A percentile compares a stretch with the other conserved stretches of the same genome.
Conservation (phyloP, 2,113 vertebrate genomes). For the Corynorhinus townsendii region DNA sequence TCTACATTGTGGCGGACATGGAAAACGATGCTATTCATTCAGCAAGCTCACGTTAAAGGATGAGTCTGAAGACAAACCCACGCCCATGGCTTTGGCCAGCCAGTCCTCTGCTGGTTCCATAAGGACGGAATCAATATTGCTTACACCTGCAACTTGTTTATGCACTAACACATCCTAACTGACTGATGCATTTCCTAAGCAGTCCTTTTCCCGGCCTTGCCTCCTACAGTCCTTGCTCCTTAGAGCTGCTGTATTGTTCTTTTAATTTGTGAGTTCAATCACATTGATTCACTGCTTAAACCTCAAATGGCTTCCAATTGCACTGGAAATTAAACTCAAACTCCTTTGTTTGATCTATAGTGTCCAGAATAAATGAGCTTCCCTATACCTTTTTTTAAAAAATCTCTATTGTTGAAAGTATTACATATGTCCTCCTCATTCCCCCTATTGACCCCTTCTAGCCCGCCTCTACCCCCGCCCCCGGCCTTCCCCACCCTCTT, state of each 20-base stretch:
- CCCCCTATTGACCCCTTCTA: too few species aligned
- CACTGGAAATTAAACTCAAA: not conserved
- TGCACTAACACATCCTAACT: not conserved
- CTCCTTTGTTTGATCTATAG: not conserved
- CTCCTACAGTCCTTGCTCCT: not conserved
- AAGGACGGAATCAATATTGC: not conserved
- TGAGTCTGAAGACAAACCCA: not conserved
- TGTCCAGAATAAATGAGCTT: not conserved
- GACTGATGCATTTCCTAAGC: not conserved
- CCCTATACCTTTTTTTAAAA: not conserved
- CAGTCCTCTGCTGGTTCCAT: not conserved
- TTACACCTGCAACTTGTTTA: not conserved
- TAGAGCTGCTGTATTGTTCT: not conserved
- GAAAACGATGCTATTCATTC: not conserved
- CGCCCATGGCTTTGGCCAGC: not conserved
- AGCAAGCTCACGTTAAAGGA: not conserved
- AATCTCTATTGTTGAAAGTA: too few species aligned
- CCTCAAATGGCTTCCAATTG: not conserved
- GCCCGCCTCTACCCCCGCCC: too few species aligned
- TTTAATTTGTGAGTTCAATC: conserved; percentile 16
- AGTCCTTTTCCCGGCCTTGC: not conserved
- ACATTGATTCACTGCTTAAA: not conserved
- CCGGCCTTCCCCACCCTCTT: too few species aligned
- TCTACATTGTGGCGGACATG: not conserved
- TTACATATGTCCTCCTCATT: too few species aligned